Evolutionary conservation across 2,797 vertebrate genomes (phyloP).

Genomic region (Craterocephalus amniculus): DNA sequence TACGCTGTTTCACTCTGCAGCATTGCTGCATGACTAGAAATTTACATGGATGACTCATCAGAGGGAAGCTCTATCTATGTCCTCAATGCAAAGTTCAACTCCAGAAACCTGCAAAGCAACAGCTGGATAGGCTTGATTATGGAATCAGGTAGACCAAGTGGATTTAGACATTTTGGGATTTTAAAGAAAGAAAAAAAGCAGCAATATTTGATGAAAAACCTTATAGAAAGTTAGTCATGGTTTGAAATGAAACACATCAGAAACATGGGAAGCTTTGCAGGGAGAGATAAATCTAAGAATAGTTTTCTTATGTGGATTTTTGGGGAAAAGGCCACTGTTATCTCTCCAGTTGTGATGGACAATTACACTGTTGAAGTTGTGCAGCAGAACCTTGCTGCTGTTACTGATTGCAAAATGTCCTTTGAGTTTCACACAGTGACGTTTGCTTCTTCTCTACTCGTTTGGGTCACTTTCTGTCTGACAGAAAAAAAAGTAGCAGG

Average conservation of each 20-base stretch:
- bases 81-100: constrained; percentile 12
- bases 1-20: neutral
- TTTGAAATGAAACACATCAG: constrained; percentile 2
- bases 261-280: neutral
- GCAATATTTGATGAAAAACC: constrained; percentile 8
- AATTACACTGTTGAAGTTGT: too few species aligned
- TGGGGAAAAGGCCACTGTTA: too few species aligned
- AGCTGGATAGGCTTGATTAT: constrained; percentile 1
- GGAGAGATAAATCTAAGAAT: neutral
- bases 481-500: too few species aligned
- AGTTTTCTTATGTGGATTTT: neutral
- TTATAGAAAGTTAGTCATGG: constrained; percentile 10
- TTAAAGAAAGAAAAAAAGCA: neutral
- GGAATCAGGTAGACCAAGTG: constrained; percentile 9
- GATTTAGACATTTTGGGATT: neutral
- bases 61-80: neutral
- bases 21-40: neutral
- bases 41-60: constrained; percentile 17
- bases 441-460: too few species aligned
- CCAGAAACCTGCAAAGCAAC: constrained; percentile 3
- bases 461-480: too few species aligned
- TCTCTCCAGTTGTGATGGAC: too few species aligned
- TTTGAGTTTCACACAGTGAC: too few species aligned
- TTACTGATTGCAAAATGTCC: too few species aligned
- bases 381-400: too few species aligned